Evolutionary conservation across 64 coral and sea anemone genomes (phyloP).

Genomic region (Anthopleura sola): DNA sequence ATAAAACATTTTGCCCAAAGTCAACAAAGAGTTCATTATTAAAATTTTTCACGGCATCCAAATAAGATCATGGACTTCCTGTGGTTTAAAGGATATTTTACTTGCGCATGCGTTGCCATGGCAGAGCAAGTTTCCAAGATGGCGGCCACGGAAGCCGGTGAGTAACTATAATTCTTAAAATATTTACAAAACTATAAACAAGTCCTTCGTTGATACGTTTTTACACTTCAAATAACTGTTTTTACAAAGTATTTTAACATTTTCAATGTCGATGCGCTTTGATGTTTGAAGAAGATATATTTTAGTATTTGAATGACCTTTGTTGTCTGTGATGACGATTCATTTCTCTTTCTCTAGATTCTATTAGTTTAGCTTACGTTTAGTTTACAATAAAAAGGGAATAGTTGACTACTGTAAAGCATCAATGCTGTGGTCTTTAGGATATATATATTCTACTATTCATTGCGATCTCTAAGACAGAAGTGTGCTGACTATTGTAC

Average conservation of each 20-base stretch:
- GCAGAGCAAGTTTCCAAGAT: not conserved
- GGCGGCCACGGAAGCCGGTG: not conserved
- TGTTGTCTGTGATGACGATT: not conserved
- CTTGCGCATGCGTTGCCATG: not conserved
- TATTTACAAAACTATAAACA: not conserved
- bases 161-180: not conserved
- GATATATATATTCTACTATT: too few relatives aligned
- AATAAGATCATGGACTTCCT: not conserved
- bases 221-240: not conserved
- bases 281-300: not conserved
- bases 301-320: slow-evolving; percentile 3
- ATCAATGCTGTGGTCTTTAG: not conserved
- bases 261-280: not conserved
- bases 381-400: not conserved
- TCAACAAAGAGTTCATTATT: too few relatives aligned
- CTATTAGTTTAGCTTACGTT: not conserved
- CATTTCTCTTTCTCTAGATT: not conserved
- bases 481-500: too few relatives aligned
- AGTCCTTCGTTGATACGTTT: not conserved
- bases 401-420: not conserved
- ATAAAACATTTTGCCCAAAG: too few relatives aligned
- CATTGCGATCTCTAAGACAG: too few relatives aligned
- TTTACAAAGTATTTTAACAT: not conserved
- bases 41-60: too few relatives aligned
- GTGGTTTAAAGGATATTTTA: not conserved